Percentiles rank a stretch among this genome's conserved stretches.
phyloP scores from a whole-genome alignment of 2,113 vertebrate species.

The Lepus americanus region DNA sequence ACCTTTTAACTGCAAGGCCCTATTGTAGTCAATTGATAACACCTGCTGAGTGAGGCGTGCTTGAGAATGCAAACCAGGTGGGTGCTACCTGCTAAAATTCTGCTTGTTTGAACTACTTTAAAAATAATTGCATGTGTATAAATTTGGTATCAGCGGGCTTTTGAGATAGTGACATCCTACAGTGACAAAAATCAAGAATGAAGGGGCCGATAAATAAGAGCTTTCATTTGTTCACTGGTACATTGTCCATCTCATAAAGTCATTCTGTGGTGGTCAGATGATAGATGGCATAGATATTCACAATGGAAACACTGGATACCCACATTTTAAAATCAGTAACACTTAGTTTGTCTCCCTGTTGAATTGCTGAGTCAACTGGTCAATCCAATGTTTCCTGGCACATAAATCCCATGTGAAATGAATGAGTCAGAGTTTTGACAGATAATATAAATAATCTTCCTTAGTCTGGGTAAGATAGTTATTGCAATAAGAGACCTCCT shows the following conservation, averaged over 20 bases:
- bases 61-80: background rate
- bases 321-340: background rate
- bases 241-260: too few species aligned
- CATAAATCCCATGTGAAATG: too few species aligned
- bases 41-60: too few species aligned
- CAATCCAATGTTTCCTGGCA: too few species aligned
- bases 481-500: too few species aligned
- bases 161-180: background rate
- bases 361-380: too few species aligned
- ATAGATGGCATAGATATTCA: background rate
- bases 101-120: background rate
- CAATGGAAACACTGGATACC: background rate
- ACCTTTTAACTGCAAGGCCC: background rate
- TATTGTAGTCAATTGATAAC: background rate
- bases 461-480: too few species aligned
- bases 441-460: too few species aligned
- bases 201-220: background rate
- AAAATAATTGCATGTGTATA: background rate
- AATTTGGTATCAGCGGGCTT: background rate
- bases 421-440: too few species aligned
- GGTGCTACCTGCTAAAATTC: too few species aligned
- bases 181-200: background rate
- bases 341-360: background rate
- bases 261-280: background rate
- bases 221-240: background rate